These are phyloP conservation scores for Dicycla oo DNA, from an alignment of 2,888 invertebrate genomes.

Conservation along the genomic window DNA sequence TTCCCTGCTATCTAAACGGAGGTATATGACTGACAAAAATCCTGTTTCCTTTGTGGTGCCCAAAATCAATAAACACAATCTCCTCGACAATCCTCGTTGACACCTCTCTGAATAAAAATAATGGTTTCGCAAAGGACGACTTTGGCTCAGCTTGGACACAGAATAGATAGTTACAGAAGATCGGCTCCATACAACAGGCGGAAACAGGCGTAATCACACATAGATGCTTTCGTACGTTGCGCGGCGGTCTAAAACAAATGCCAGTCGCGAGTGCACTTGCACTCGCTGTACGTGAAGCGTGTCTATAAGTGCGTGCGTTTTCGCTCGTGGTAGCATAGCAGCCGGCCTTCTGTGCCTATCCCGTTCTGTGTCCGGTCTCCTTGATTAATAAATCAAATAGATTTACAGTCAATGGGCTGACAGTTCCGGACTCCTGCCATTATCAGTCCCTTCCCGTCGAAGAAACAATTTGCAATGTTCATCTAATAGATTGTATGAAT, in stretches of 20 bases:
- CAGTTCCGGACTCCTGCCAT: slow-evolving; percentile 42
- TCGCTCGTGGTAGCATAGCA: not conserved
- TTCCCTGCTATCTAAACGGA: not conserved
- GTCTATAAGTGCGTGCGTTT: not conserved
- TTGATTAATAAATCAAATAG: slow-evolving; percentile 58
- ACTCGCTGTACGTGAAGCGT: not conserved
- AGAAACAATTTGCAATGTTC: slow-evolving; percentile 57
- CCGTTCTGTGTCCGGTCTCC: not conserved
- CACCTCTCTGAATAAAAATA: slow-evolving; percentile 53
- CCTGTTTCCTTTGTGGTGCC: not conserved
- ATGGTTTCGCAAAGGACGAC: slow-evolving; percentile 40
- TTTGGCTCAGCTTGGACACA: slow-evolving; percentile 1
- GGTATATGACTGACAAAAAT: not conserved
- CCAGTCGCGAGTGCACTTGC: not conserved
- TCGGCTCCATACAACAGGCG: fast-evolving
- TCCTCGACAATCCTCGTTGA: slow-evolving; percentile 31
- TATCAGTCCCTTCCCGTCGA: slow-evolving; percentile 38
- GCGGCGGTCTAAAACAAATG: not conserved
- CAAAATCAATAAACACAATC: slow-evolving; percentile 44
- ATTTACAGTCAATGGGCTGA: slow-evolving; percentile 51
- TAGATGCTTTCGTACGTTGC: not conserved
- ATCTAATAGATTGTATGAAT: slow-evolving; percentile 26
- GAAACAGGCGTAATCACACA: not conserved
- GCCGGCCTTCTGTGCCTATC: slow-evolving; percentile 9
- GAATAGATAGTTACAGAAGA: slow-evolving; percentile 10